phyloP scores from a whole-genome alignment of 1,140 invertebrate genomes.

The Drosophila biarmipes region DNA sequence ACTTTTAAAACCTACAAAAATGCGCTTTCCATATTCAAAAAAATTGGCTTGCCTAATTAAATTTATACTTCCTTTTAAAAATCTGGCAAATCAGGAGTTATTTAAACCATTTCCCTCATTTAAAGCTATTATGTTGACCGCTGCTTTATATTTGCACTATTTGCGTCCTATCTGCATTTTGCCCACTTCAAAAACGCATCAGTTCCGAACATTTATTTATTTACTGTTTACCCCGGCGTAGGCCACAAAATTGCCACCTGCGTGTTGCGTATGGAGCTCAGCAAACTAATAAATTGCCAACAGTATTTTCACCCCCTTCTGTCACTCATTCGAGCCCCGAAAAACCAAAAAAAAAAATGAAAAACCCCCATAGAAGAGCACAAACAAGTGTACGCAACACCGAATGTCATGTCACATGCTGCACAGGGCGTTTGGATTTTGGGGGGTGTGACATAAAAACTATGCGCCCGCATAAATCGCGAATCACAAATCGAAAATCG shows the following conservation, averaged over 20 bases:
- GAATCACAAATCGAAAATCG: conserved; percentile 76
- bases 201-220: conserved; percentile 70
- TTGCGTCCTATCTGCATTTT: conserved; percentile 14
- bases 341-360: background rate
- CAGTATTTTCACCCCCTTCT: conserved; percentile 22
- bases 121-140: conserved; percentile 18
- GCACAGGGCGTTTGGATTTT: conserved; percentile 6
- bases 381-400: conserved; percentile 45
- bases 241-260: conserved; percentile 80
- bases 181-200: conserved; percentile 48
- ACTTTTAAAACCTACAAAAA: too few relatives aligned
- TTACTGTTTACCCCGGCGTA: conserved; percentile 59
- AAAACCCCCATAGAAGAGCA: background rate
- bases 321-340: conserved; percentile 6
- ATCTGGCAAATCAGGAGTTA: too few relatives aligned
- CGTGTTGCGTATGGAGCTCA: conserved; percentile 39
- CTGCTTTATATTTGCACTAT: conserved; percentile 5
- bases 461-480: conserved; percentile 63
- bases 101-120: background rate
- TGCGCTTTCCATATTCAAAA: too few relatives aligned
- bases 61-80: too few relatives aligned
- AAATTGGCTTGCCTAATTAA: too few relatives aligned
- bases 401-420: conserved; percentile 49
- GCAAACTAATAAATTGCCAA: conserved; percentile 72
- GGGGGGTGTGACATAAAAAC: conserved; percentile 48